A percentile compares a stretch with the other conserved stretches of the same genome.
phyloP scores from a whole-genome alignment of 2,113 vertebrate species.

The Hucho hucho region DNA sequence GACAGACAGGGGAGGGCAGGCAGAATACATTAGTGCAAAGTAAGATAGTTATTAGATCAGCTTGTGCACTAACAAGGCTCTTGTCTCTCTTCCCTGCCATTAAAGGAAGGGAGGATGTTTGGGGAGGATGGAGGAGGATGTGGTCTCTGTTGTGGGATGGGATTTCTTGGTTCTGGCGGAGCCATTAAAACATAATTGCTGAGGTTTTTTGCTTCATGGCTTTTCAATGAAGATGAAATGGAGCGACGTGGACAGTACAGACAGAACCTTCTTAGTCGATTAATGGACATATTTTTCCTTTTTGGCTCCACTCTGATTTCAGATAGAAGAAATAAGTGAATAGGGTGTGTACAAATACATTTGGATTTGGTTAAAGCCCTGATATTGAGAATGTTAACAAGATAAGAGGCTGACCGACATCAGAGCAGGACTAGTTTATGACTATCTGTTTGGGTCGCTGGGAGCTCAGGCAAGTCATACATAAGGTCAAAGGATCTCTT shows the following conservation, averaged over 20 bases:
- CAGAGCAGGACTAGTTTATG: not conserved
- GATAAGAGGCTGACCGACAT: not conserved
- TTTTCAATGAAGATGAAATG: constrained; percentile 3
- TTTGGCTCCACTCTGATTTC: constrained; percentile 6
- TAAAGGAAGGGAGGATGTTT: not conserved
- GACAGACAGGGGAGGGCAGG: not conserved
- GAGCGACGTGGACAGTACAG: not conserved
- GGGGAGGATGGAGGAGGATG: not conserved
- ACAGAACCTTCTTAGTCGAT: not conserved
- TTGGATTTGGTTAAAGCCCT: not conserved
- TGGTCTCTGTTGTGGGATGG: constrained; percentile 2
- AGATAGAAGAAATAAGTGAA: not conserved
- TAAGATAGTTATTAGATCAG: constrained; percentile 3
- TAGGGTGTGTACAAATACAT: constrained; percentile 1
- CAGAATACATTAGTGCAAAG: not conserved
- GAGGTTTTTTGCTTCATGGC: not conserved
- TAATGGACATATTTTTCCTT: not conserved
- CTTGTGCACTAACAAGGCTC: not conserved
- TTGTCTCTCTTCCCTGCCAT: not conserved
- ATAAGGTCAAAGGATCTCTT: not conserved
- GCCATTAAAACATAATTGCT: not conserved
- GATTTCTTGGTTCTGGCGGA: not conserved
- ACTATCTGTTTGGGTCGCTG: not conserved
- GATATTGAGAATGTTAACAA: not conserved
- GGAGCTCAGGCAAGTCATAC: not conserved